A percentile compares a stretch with the other conserved stretches of the same genome.
Evolutionary conservation across 1,140 invertebrate genomes (phyloP).

Genomic region (Camponotus vicinus): DNA sequence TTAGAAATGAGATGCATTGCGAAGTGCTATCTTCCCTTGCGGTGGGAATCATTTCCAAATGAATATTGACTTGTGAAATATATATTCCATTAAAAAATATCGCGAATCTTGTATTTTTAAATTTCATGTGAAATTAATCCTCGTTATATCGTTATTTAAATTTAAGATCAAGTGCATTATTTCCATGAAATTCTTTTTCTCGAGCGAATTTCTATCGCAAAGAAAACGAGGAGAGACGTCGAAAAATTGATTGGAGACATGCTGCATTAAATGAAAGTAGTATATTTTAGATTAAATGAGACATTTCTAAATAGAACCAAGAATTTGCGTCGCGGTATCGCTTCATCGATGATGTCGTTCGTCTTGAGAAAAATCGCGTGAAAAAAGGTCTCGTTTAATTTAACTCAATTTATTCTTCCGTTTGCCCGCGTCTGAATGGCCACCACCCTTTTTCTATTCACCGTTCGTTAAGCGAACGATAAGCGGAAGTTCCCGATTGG

Average conservation of each 20-base stretch:
- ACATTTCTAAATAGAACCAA: slow-evolving; percentile 46
- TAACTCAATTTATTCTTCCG: slow-evolving; percentile 75
- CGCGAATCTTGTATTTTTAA: neutral
- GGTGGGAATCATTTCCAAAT: neutral
- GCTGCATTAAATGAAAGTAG: neutral
- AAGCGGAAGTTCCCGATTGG: slow-evolving; percentile 70
- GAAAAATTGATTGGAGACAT: slow-evolving; percentile 24
- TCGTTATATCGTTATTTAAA: neutral
- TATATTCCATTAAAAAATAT: neutral
- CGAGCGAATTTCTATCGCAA: neutral
- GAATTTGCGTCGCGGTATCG: slow-evolving; percentile 43
- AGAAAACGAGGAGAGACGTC: neutral
- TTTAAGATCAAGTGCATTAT: slow-evolving; percentile 14
- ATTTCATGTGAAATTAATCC: neutral
- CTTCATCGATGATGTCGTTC: slow-evolving; percentile 45
- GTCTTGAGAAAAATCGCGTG: slow-evolving; percentile 27
- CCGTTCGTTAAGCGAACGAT: slow-evolving; percentile 71
- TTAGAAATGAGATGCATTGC: neutral
- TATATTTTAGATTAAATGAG: slow-evolving; percentile 44
- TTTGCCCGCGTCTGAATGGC: slow-evolving; percentile 68
- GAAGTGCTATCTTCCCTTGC: neutral
- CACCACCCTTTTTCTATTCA: slow-evolving; percentile 61
- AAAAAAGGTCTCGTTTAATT: slow-evolving; percentile 65
- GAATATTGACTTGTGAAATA: neutral
- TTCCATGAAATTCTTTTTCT: neutral